Evolutionary conservation across 1,140 invertebrate species (phyloP), one percentile per base, ranked within the genome.

Genomic region (Drosophila rufa): DNA sequence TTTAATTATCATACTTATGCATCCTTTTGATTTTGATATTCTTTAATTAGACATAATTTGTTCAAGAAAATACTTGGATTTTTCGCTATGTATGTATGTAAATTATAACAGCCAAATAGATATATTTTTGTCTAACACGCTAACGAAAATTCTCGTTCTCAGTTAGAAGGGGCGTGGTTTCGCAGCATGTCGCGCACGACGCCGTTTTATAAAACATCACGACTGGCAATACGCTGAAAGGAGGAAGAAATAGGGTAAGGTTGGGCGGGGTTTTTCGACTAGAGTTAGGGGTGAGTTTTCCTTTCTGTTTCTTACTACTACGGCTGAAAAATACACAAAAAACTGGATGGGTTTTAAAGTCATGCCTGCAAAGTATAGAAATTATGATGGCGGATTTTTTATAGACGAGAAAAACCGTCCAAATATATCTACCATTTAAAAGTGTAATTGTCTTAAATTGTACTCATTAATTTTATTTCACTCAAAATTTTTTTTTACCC

Each of bases 121-220:
- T 48, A 67, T 62, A 50, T 68, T 68, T 68, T 50, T 67, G 46
- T 40, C 45, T 17, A 7, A 15, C 19, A 47, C 33, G 45, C 61
- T 25, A 66, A 68, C 36, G 62, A 68, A 42, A 67, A 68, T 43
- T 53, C 38, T 68, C 62, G 66, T 66, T 67, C 17, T 36, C 27
- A 19, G 36, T 40, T 53, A 56, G 11, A 33, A 68, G 62, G 62
- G 66, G 66, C 66, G 66, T 69, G 66, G 66, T 15, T 38, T 69
- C 38, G 62, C 61, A 11, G 61, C 62, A 12, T 62, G 62, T 64
- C 64, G 64, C 64, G 64, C 64, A 64, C 38, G 33, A 64, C 38
- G 25, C 46, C 27, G 47, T 45, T 68, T 56, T 40, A 33, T 22
- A 51, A 69, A 62, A 62, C 55, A 61, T 61, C 45, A 55, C 47